phyloP scores from a whole-genome alignment of 2,888 invertebrate species.

The Subacronicta megacephala region DNA sequence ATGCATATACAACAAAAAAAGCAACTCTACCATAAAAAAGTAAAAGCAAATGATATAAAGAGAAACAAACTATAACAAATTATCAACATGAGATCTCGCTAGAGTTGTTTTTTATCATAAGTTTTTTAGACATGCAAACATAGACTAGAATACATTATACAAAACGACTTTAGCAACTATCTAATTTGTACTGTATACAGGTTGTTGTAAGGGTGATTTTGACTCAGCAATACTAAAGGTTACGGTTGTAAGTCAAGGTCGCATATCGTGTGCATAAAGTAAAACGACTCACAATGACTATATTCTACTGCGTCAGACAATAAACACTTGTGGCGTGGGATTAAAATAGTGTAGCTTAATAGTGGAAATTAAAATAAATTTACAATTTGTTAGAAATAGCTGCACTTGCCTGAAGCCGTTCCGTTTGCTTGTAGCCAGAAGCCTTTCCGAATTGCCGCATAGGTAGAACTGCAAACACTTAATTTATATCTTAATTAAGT shows the following conservation, averaged over 20 bases:
- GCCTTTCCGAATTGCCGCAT: too few relatives aligned
- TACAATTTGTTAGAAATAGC: too few relatives aligned
- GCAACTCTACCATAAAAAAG: neutral
- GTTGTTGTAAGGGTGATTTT: conserved; percentile 2
- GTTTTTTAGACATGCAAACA: conserved; percentile 38
- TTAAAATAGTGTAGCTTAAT: too few relatives aligned
- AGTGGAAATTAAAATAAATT: too few relatives aligned
- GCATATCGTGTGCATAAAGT: conserved; percentile 22
- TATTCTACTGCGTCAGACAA: conserved; percentile 27
- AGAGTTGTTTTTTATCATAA: conserved; percentile 13
- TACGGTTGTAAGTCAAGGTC: conserved; percentile 39
- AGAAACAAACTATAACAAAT: conserved; percentile 17
- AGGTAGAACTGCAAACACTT: too few relatives aligned
- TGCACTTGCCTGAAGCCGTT: too few relatives aligned
- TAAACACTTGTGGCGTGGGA: conserved; percentile 14
- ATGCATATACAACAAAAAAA: conserved; percentile 10
- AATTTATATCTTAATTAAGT: too few relatives aligned
- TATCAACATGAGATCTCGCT: conserved; percentile 37
- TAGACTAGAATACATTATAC: conserved; percentile 11
- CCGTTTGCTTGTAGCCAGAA: too few relatives aligned
- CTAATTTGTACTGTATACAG: neutral
- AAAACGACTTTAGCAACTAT: neutral
- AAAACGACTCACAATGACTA: conserved; percentile 22
- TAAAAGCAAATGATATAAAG: neutral
- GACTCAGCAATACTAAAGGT: conserved; percentile 3